These are phyloP conservation scores for Globodera ellingtonae DNA, from an alignment of 1,140 invertebrate species.

Conservation along the genomic window DNA sequence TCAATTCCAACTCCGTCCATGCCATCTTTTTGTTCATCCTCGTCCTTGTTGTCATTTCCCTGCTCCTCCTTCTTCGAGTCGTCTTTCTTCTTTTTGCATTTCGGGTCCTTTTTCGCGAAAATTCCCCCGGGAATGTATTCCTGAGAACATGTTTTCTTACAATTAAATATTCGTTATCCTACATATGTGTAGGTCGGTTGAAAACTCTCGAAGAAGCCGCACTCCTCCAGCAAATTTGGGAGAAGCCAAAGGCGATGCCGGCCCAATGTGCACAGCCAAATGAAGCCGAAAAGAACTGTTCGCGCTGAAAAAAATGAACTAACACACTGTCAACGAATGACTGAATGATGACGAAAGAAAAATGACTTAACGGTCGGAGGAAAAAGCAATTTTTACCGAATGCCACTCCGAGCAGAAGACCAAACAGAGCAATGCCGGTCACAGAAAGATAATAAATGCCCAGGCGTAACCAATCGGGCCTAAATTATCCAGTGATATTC, in stretches of 20 bases:
- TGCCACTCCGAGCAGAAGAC: constrained; percentile 86
- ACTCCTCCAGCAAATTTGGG: constrained; percentile 96
- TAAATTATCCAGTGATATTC: neutral
- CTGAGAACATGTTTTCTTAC: constrained; percentile 1
- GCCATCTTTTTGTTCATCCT: constrained; percentile 31
- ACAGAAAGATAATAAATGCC: constrained; percentile 96
- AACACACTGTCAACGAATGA: neutral
- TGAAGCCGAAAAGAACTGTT: constrained; percentile 83
- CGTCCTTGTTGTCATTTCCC: constrained; percentile 47
- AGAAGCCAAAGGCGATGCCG: constrained; percentile 93
- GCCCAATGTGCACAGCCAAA: constrained; percentile 86
- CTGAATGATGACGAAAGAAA: constrained; percentile 23
- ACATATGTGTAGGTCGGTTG: constrained; percentile 83
- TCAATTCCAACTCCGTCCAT: neutral
- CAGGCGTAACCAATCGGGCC: constrained; percentile 82
- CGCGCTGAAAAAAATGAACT: constrained; percentile 70
- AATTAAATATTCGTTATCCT: constrained; percentile 61
- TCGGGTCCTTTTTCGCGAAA: constrained; percentile 24
- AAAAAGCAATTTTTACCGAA: constrained; percentile 69
- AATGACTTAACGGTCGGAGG: neutral
- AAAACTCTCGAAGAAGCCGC: constrained; percentile 97
- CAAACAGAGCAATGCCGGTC: constrained; percentile 86
- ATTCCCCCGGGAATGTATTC: constrained; percentile 35
- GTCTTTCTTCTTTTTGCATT: constrained; percentile 48
- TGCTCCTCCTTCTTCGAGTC: constrained; percentile 29